Evolutionary conservation across 2,113 vertebrate genomes (phyloP).

Genomic region (Upupa epops): DNA sequence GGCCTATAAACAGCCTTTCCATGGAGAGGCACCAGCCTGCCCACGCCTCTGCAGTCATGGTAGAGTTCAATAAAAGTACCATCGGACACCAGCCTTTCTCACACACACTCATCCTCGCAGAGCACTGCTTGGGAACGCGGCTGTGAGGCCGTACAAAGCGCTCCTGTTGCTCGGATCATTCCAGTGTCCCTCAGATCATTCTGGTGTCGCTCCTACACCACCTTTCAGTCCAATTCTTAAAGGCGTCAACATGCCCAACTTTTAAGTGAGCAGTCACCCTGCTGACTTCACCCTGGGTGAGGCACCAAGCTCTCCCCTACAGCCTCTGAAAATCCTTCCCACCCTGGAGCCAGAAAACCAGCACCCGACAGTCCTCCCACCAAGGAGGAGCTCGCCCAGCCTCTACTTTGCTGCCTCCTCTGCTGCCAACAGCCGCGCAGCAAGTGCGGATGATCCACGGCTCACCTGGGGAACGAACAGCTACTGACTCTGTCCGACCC

Average conservation of each 20-base stretch:
- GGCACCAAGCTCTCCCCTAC: not conserved
- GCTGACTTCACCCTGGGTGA: not conserved
- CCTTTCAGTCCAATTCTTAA: not conserved
- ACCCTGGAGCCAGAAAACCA: not conserved
- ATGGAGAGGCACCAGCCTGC: not conserved
- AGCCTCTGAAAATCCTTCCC: not conserved
- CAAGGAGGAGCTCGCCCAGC: not conserved
- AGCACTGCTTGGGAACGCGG: not conserved
- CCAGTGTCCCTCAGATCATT: too few relatives aligned
- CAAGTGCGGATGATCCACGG: not conserved
- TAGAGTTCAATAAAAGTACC: not conserved
- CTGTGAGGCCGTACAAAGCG: not conserved
- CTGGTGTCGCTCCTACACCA: too few relatives aligned
- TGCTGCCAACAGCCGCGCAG: not conserved
- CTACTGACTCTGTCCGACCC: not conserved
- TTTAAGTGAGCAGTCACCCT: not conserved
- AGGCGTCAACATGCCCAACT: not conserved
- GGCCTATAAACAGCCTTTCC: not conserved
- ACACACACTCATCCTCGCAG: not conserved
- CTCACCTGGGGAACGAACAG: not conserved
- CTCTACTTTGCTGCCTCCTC: not conserved
- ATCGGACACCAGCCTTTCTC: not conserved
- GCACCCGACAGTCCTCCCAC: not conserved
- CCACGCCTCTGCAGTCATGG: not conserved
- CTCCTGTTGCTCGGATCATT: not conserved